Percentiles rank a stretch among this genome's conserved stretches.
phyloP scores from a whole-genome alignment of 2,797 vertebrate species.

The Melanotaenia parkinsoni region DNA sequence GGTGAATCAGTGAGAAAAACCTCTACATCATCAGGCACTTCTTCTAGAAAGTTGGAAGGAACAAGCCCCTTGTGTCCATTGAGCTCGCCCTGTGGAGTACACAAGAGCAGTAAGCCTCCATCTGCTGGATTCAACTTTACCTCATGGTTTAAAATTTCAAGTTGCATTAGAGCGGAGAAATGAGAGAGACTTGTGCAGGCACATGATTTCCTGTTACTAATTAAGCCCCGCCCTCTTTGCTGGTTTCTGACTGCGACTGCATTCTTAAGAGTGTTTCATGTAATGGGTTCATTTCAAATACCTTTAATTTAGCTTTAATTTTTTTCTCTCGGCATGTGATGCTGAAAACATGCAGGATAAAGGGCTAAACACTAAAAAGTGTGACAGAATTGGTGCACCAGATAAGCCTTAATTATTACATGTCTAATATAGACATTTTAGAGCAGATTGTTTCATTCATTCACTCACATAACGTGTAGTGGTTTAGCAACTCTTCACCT shows the following conservation, averaged over 20 bases:
- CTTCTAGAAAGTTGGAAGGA: conserved; percentile 99
- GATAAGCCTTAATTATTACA: background rate
- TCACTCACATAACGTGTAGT: no score
- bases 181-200: background rate
- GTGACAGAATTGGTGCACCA: background rate
- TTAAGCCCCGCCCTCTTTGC: no score
- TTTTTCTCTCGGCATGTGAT: no score
- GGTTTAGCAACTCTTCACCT: no score
- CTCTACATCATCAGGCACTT: conserved; percentile 99
- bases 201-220: background rate
- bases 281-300: no score
- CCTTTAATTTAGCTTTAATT: no score
- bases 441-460: background rate
- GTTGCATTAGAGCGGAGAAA: background rate
- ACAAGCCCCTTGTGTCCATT: conserved; percentile 97
- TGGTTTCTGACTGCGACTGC: no score
- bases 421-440: background rate
- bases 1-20: conserved; percentile 94
- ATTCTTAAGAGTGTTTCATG: no score
- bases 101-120: conserved; percentile 29
- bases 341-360: no score
- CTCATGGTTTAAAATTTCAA: background rate
- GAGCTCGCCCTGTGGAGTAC: conserved; percentile 88
- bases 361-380: no score
- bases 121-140: background rate